phyloP scores from a whole-genome alignment of 2,888 invertebrate genomes.

The Leucania comma region DNA sequence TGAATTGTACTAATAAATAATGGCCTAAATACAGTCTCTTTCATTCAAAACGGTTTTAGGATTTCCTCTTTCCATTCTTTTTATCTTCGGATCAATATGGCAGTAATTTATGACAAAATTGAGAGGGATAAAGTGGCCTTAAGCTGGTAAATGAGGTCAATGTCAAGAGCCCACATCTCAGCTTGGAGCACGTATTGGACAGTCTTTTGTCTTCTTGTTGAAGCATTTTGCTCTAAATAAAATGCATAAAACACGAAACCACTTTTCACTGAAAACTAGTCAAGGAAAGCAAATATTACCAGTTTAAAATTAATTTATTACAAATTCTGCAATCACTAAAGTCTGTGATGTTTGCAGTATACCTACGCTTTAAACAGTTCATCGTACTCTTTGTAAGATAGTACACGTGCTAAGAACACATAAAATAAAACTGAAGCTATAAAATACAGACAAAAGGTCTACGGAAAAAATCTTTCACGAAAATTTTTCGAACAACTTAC shows the following conservation, averaged over 20 bases:
- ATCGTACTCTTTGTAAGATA: not conserved
- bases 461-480: constrained; percentile 27
- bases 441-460: constrained; percentile 12
- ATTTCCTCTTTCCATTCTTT: constrained; percentile 8
- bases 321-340: not conserved
- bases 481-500: constrained; percentile 46
- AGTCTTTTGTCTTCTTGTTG: constrained; percentile 47
- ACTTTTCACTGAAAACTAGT: not conserved
- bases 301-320: not conserved
- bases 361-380: not conserved
- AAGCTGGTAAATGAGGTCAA: constrained; percentile 48
- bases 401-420: not conserved
- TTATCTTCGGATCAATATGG: constrained; percentile 36
- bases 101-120: constrained; percentile 51
- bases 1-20: not conserved
- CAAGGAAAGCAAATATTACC: not conserved
- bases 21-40: not conserved
- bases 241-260: constrained; percentile 17
- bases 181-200: constrained; percentile 50
- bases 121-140: constrained; percentile 38
- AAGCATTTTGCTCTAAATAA: constrained; percentile 39
- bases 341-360: not conserved
- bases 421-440: constrained; percentile 26
- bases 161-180: constrained; percentile 44
- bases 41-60: not conserved